phyloP scores from a whole-genome alignment of 1,140 invertebrate genomes.

The Euwallacea fornicatus region DNA sequence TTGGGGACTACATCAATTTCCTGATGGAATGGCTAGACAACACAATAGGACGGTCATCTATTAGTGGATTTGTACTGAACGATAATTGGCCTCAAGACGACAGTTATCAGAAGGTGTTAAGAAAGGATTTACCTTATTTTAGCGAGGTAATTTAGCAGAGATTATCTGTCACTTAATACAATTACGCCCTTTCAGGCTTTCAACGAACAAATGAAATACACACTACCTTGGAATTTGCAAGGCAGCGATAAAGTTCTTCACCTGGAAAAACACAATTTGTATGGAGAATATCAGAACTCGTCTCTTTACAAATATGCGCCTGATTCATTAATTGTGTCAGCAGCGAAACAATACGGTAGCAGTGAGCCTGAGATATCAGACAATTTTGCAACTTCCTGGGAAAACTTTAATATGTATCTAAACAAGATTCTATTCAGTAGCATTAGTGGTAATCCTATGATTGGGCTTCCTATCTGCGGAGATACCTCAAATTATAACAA shows the following conservation, averaged over 20 bases:
- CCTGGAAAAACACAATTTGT: conserved; percentile 45
- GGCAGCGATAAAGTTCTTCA: conserved; percentile 30
- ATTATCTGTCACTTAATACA: not conserved
- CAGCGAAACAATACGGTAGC: conserved; percentile 34
- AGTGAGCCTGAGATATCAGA: conserved; percentile 31
- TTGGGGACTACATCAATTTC: conserved; percentile 33
- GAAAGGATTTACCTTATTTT: conserved; percentile 44
- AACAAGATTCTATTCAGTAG: conserved; percentile 39
- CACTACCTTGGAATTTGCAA: conserved; percentile 45
- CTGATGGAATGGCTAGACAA: conserved; percentile 37
- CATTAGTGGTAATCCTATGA: conserved; percentile 40
- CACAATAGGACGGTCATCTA: conserved; percentile 12
- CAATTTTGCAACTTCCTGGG: conserved; percentile 45
- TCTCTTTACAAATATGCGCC: conserved; percentile 27
- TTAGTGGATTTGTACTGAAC: conserved; percentile 46
- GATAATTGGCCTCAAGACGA: conserved; percentile 51
- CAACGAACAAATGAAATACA: conserved; percentile 37
- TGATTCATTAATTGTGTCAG: conserved; percentile 34
- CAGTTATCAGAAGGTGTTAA: conserved; percentile 38
- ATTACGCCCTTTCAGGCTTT: not conserved
- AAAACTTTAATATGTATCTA: conserved; percentile 44
- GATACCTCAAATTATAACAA: conserved; percentile 43
- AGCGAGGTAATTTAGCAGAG: conserved; percentile 40
- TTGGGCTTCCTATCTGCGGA: conserved; percentile 46
- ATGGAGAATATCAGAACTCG: conserved; percentile 36